Base-by-base conservation (phyloP, 1,140 invertebrate genomes). In the Drosophila miranda region DNA sequence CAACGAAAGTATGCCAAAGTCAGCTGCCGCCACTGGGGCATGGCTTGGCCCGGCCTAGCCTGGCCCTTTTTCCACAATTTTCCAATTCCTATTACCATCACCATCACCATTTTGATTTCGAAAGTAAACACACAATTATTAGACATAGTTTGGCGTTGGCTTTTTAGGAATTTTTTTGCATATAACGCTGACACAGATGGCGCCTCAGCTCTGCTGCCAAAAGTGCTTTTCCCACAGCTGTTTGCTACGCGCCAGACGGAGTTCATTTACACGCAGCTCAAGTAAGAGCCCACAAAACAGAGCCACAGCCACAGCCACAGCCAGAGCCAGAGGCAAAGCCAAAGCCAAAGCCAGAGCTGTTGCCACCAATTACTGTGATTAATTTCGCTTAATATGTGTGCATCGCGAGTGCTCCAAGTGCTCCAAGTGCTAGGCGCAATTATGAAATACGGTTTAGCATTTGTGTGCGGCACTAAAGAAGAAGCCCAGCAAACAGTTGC, bases 371-470 rank as follows among this genome's bases (percentile, higher is more conserved):
- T 78, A 83, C 59, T 56, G 75, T 84, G 80, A 84, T 83, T 83
- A 83, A 83, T 83, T 84, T 78, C 52, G 63, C 68, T 69, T 75
- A 44, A 68, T 68, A 69, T 66, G 62, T 66, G 62, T 69, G 62
- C 63, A 69, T 68, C 63, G 51, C 48, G 48, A 69, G 50, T 54
- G 64, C 66, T 62, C 50, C 11, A 50, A 34, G 30, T 64, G 43
- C 51, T 57, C 49, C 49, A 28, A 52, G 30, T 52, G 45, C 50
- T 41, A 61, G 51, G 48, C 60, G 75, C 75, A 87, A 87, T 87
- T 87, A 87, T 87, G 82, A 88, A 87, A 87, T 82, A 83, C 75
- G 71, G 46, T 86, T 86, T 78, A 86, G 81, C 82, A 78, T 82
- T 87, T 82, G 55, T 50, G 34, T 38, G 34, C 46, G 54, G 52